Base-by-base conservation (phyloP, 92 coral and sea anemone species). In the Epizoanthus illoricatus region DNA sequence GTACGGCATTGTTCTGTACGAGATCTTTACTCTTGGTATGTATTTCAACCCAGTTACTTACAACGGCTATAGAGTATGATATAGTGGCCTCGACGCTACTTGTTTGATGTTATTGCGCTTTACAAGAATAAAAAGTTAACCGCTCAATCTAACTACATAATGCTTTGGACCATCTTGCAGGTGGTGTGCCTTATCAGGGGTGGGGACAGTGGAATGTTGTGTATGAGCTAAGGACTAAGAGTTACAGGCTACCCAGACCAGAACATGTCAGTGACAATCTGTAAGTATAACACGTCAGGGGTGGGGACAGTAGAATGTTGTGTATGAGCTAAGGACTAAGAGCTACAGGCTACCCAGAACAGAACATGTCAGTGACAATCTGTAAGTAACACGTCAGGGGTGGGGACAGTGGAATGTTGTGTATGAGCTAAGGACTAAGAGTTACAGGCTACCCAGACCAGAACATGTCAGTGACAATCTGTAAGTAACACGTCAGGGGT, bases 191-290 rank as follows among this genome's bases (percentile, higher is more conserved):
- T 4, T 87, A 87, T 19, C 86, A 79, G 4, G 90, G 86, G 21
- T 87, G 86, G 90, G 83, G 83, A 19, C 86, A 87, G 24, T 87
- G 90, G 90, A 87, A 87, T 68, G 85, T 74, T 8, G 75, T 87
- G 55, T 87, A 74, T 69, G 90, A 87, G 62, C 52, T 87, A 36
- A 82, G 72, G 62, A 67, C 79, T 21, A 82, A 68, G 47, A 82
- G 82, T 9, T 75, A 87, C 54, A 76, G 90, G 0, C 78, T 87
- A 79, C 59, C 71, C 28, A 80, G 81, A 43, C 90, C 90, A 58
- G 79, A 82, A 12, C 90, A 87, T 33, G 84, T 87, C 71, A 87
- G 90, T 28, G 86, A 75, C 13, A n/a, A n/a, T n/a, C n/a, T n/a
- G n/a, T n/a, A n/a, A n/a, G n/a, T n/a, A n/a, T n/a, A n/a, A n/a